Evolutionary conservation across 37 sponge, comb jelly and placozoan species (phyloP), one percentile per base, ranked within the genome.

Genomic region (Oscarella lobularis): DNA sequence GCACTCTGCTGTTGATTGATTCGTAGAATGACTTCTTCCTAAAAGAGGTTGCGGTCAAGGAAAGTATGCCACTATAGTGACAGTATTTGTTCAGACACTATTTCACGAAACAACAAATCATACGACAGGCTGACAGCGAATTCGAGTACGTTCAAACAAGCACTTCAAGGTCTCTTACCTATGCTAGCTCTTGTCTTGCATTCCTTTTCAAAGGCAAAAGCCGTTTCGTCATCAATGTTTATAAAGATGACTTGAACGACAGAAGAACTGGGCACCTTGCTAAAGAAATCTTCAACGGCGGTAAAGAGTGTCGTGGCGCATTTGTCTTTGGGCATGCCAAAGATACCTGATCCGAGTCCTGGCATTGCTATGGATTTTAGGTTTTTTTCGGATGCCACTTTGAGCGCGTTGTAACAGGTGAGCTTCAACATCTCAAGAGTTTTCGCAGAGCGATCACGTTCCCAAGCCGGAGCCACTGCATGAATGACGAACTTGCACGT

Each of bases 291-390:
- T 20, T 78, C 27, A 6, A 82, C 79, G 73, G 80, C 66, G 41
- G 65, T 74, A 34, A 82, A 54, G 38, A 86, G 77, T 30, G 73
- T 73, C 27, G 39, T 39, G 31, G 82, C 79, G 31, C 77, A 74
- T 9, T 68, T 3, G 34, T 66, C 48, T 40, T 67, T 65, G 33
- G 39, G 39, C 39, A 90, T 76, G 3, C 79, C 90, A 81, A 76
- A 90, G 2, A 86, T 83, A 4, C 90, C 90, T 27, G 82, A 77
- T 37, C 90, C 84, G 33, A 90, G 75, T 29, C 83, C 83, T 38
- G 90, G 90, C 29, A 90, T 31, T 1, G 84, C 83, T 34, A 90
- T 77, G 29, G 90, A 90, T 2, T 32, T 41, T 0, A 39, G 66
- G 6, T 73, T 72, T 4, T 37, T 14, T 33, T 74, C 39, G 38